phyloP scores from a whole-genome alignment of 2,797 vertebrate genomes.

The Synaphobranchus kaupii region DNA sequence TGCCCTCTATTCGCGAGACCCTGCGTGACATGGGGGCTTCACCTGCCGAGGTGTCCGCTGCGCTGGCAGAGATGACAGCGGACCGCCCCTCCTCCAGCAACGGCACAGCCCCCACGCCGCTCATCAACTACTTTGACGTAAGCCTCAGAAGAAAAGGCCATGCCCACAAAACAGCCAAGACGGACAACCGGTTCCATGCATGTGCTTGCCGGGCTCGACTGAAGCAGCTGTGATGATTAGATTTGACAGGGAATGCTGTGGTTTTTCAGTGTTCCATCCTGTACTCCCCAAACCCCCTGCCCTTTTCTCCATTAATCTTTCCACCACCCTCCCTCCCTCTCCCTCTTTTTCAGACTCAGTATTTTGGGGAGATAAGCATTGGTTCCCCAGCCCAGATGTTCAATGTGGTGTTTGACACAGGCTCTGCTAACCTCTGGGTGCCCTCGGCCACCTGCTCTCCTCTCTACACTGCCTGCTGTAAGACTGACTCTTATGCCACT shows the following conservation, averaged over 20 bases:
- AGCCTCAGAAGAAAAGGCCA: constrained; percentile 56
- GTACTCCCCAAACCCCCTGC: not conserved
- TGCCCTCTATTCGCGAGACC: constrained; percentile 88
- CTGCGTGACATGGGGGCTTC: constrained; percentile 80
- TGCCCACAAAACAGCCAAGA: not conserved
- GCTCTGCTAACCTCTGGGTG: constrained; percentile 94
- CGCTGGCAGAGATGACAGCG: constrained; percentile 58
- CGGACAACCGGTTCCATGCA: too few relatives aligned
- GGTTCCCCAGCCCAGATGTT: constrained; percentile 90
- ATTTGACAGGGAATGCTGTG: not conserved
- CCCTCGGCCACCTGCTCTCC: constrained; percentile 90
- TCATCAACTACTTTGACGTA: constrained; percentile 94
- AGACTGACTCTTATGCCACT: constrained; percentile 54
- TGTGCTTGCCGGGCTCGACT: not conserved
- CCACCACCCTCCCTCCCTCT: not conserved
- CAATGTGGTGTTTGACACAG: constrained; percentile 94
- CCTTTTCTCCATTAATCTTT: not conserved
- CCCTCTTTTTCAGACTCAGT: constrained; percentile 78
- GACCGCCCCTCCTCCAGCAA: constrained; percentile 61
- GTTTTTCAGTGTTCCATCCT: not conserved
- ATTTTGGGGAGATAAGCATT: constrained; percentile 91
- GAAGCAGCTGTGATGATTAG: not conserved
- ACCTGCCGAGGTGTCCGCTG: constrained; percentile 69
- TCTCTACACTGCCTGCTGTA: constrained; percentile 89
- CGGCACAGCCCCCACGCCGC: constrained; percentile 79